Evolutionary conservation across 2,113 vertebrate genomes (phyloP), one percentile per base, ranked within the genome.

Genomic region (Eleginops maclovinus): DNA sequence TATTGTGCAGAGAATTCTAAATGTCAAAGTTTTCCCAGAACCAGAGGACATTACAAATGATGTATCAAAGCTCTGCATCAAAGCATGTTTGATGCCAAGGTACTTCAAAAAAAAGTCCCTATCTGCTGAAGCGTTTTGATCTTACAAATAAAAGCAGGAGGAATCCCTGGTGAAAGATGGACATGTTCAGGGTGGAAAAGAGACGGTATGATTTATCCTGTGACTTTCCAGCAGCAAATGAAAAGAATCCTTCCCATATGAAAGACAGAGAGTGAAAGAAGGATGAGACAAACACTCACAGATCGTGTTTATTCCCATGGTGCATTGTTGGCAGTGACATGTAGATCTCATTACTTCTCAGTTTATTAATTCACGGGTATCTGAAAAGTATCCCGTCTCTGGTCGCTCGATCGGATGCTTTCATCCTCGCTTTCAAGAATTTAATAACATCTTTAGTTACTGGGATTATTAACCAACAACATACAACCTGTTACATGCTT

Each of bases 301-400:
- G 79, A 63, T 9, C 31, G 69, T 4, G 53, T 74, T 74, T 9
- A 40, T 21, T 82, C 74, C 69, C 69, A 17, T 2, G 66, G 51
- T 36, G 26, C 4, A 19, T 51, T 56, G 49, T 49, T 81, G 69
- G 55, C 74, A 87, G 65, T 72, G 66, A 62, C 61, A 44, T 54
- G 66, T 67, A 68, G 44, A 60, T 44, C 15, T 75, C 49, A 77
- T 77, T 59, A 68, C 17, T 62, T 58, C 46, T 8, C 49, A 54
- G 19, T 61, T 60, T 74, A 69, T 73, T 73, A 73, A 80, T 77
- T 73, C 31, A 80, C 41, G 63, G 59, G 44, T 26, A 73, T 69
- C 55, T 16, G 21, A 24, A 69, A 69, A 2, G 9, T 1, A 63
- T 74, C 31, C 26, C 54, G 49, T 58, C 60, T 55, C 36, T 17